Evolutionary conservation across 2,113 vertebrate species (phyloP).

Genomic region (Microtus pennsylvanicus): DNA sequence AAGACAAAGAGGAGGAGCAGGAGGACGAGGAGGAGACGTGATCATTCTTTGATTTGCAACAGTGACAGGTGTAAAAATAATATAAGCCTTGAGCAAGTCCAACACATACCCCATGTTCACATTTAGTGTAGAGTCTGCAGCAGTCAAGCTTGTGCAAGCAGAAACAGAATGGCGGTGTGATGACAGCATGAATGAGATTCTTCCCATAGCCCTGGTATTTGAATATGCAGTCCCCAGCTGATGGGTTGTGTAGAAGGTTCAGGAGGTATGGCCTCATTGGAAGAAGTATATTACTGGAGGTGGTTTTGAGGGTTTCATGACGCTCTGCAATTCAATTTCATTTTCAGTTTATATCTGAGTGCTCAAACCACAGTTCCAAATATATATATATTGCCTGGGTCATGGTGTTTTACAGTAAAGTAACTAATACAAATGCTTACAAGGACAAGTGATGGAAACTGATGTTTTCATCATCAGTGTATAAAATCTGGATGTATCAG

Average conservation of each 20-base stretch:
- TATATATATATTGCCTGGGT: neutral
- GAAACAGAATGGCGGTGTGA: neutral
- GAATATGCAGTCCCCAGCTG: too few species aligned
- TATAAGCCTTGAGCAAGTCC: too few species aligned
- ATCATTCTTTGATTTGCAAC: neutral
- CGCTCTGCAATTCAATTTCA: neutral
- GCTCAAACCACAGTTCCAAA: neutral
- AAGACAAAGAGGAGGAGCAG: neutral
- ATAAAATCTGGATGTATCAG: neutral
- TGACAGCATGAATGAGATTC: too few species aligned
- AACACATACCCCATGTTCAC: neutral
- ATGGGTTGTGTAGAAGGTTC: neutral
- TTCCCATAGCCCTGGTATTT: too few species aligned
- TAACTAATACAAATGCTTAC: neutral
- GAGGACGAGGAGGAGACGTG: neutral
- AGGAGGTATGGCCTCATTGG: too few species aligned
- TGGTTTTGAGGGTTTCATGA: neutral
- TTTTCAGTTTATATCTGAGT: neutral
- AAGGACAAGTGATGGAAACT: neutral
- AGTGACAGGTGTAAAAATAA: neutral
- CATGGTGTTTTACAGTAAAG: neutral
- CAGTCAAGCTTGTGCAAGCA: neutral
- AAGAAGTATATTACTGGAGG: neutral
- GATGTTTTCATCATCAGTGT: too few species aligned
- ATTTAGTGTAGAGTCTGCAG: neutral